Evolutionary conservation across 2,113 vertebrate genomes (phyloP).

Genomic region (Ptilorrhoa leucosticta): DNA sequence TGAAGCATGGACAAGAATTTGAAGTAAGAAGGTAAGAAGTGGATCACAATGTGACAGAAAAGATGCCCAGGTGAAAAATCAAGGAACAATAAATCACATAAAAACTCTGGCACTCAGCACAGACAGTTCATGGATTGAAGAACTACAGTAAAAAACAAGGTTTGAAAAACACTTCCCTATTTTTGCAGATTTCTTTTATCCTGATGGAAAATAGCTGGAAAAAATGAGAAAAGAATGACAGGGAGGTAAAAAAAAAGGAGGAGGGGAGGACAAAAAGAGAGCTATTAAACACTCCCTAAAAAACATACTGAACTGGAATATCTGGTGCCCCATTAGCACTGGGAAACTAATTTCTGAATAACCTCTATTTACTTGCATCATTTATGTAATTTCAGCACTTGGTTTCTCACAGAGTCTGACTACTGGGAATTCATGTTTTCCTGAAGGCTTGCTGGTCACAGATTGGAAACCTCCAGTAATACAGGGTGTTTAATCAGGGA

Average conservation of each 20-base stretch:
- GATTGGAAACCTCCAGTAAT: neutral
- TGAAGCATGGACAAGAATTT: neutral
- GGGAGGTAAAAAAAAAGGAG: neutral
- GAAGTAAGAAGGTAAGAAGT: neutral
- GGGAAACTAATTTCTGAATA: neutral
- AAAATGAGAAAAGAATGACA: neutral
- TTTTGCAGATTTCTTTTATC: neutral
- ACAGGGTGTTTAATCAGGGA: neutral
- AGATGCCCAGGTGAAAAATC: neutral
- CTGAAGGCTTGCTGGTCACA: neutral
- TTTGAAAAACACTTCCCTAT: neutral
- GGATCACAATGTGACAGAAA: neutral
- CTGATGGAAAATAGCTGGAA: neutral
- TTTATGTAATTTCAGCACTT: neutral
- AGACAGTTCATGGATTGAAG: neutral
- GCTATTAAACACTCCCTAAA: neutral
- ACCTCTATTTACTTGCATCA: neutral
- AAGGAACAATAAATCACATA: neutral
- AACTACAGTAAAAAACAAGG: neutral
- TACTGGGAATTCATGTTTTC: neutral
- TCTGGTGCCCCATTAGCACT: neutral
- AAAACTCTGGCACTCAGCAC: neutral
- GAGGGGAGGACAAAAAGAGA: rapidly evolving
- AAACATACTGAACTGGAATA: neutral
- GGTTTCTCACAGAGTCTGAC: neutral